These are phyloP conservation scores for Colletes gigas DNA, from an alignment of 1,140 invertebrate species.

Conservation along the genomic window DNA sequence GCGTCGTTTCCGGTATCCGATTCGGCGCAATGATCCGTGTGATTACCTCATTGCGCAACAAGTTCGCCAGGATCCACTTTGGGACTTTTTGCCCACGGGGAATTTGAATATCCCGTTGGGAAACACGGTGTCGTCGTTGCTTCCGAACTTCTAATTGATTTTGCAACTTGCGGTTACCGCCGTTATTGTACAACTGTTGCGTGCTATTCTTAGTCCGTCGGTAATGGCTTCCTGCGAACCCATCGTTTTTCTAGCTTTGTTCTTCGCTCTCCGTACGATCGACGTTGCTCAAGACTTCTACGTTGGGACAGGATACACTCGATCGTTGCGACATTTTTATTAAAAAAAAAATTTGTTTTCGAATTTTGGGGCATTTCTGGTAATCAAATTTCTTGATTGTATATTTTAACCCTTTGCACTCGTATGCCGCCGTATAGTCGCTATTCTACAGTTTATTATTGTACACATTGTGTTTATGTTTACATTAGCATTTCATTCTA, in stretches of 20 bases:
- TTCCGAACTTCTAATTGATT: slow-evolving; percentile 22
- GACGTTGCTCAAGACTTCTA: neutral
- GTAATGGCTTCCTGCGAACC: neutral
- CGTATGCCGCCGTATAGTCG: no score
- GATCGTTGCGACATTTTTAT: no score
- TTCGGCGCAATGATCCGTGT: slow-evolving; percentile 46
- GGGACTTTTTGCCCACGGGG: neutral
- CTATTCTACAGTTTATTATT: no score
- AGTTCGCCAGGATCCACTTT: slow-evolving; percentile 6
- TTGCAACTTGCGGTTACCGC: neutral
- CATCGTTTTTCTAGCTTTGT: neutral
- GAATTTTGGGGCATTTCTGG: no score
- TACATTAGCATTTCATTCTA: no score
- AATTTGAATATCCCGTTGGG: slow-evolving; percentile 33
- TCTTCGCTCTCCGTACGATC: neutral
- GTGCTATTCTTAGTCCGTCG: neutral
- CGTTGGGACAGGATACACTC: no score
- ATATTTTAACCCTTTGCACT: no score
- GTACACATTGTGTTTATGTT: no score
- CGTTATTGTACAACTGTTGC: slow-evolving; percentile 15
- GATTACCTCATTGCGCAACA: slow-evolving; percentile 50
- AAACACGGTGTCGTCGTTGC: neutral
- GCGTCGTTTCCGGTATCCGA: slow-evolving; percentile 26
- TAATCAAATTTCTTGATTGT: no score
- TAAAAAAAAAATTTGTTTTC: no score